Evolutionary conservation across 2,888 invertebrate genomes (phyloP).

Genomic region (Monochamus alternatus): DNA sequence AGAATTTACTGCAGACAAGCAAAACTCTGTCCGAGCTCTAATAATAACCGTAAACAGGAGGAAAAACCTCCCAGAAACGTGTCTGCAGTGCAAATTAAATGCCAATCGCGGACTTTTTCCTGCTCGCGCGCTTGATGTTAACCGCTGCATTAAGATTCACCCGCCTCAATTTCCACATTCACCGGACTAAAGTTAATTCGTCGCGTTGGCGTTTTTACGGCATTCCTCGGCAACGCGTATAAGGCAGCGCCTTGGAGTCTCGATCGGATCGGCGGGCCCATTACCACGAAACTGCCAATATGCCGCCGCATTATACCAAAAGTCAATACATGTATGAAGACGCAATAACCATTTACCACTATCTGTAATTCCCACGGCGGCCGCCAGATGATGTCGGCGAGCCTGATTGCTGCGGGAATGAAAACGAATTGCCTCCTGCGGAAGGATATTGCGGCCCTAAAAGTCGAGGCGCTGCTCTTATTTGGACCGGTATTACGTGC

Average conservation of each 20-base stretch:
- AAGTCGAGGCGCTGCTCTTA: constrained; percentile 61
- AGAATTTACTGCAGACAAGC: neutral
- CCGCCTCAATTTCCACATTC: constrained; percentile 53
- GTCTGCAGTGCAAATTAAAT: constrained; percentile 9
- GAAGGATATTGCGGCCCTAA: constrained; percentile 68
- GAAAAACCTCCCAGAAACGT: constrained; percentile 3
- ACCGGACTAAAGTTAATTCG: constrained; percentile 64
- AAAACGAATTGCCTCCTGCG: constrained; percentile 69
- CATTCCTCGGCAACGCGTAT: constrained; percentile 59
- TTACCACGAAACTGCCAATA: constrained; percentile 68
- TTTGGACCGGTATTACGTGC: constrained; percentile 61
- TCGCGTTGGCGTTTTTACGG: constrained; percentile 66
- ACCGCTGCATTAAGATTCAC: constrained; percentile 33
- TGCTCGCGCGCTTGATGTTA: constrained; percentile 9
- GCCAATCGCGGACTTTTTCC: constrained; percentile 4
- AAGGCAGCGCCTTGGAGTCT: constrained; percentile 56
- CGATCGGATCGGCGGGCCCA: constrained; percentile 63
- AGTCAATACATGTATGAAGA: constrained; percentile 67
- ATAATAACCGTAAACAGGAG: neutral
- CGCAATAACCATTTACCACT: constrained; percentile 69
- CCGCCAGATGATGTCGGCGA: constrained; percentile 66
- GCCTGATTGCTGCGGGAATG: constrained; percentile 65
- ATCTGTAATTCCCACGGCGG: constrained; percentile 68
- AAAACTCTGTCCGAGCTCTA: constrained; percentile 1
- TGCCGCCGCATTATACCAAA: constrained; percentile 68